Base-by-base conservation (phyloP, 2,888 invertebrate species). In the Pristionchus fissidentatus region DNA sequence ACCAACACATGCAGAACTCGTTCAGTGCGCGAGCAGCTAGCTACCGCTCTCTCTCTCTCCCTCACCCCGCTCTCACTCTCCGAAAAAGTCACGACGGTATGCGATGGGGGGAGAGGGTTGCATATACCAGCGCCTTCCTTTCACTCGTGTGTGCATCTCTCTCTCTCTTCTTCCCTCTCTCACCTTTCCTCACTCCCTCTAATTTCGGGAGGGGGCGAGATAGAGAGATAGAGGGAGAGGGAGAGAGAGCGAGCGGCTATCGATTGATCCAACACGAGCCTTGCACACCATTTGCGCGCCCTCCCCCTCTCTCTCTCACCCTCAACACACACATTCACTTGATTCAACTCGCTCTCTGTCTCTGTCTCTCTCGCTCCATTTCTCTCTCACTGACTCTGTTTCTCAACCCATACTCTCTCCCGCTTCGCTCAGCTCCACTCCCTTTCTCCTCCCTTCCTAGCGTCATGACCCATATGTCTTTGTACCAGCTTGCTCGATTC, bases 71-170 rank as follows among this genome's bases (percentile, higher is more conserved):
- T 38, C 66, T 66, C 38, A 7, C 66, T 26, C 13, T 35, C 15
- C 35, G 43, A 38, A 70, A 70, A 70, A 41, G 70, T 70, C 70
- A 70, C 70, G 70, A 70, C 70, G 70, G 70, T 70, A 70, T 70
- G 43, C 26, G 70, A 41, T n/a, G n/a, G n/a, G n/a, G n/a, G n/a
- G n/a, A n/a, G n/a, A 41, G 38, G 43, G 70, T 70, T 70, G 70
- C 70, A 70, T 57, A 57, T 70, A 70, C 70, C n/a, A n/a, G n/a
- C n/a, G n/a, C n/a, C n/a, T 70, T 41, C 49, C 49, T 77, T 77
- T 55, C 77, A 35, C 52, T 55, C 26, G 77, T 77, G 35, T 35
- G 52, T 10, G 52, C 77, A 35, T 32, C 46, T 52, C 77, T 55
- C 52, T 77, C 15, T 4, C 13, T 22, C 22, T 22, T 52, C 22